Evolutionary conservation across 37 sponge, comb jelly and placozoan species (phyloP).

Genomic region (Haliclona indistincta): DNA sequence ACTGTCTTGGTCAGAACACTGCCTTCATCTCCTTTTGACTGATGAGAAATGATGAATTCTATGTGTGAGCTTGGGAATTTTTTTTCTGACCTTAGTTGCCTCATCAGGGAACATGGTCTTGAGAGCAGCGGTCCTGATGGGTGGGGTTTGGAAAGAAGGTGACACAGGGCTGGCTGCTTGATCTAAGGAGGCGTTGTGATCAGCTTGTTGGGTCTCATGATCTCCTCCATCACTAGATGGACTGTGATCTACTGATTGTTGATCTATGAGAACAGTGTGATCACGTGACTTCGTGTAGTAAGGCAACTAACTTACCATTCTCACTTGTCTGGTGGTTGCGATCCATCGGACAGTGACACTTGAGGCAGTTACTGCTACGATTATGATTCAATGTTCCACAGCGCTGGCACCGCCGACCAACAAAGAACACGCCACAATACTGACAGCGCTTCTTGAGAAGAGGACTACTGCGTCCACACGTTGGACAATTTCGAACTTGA

Average conservation of each 20-base stretch:
- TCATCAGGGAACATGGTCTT: slow-evolving; percentile 59
- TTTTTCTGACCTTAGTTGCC: background rate
- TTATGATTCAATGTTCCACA: slow-evolving; percentile 64
- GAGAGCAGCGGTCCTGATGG: slow-evolving; percentile 62
- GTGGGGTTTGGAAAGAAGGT: slow-evolving; percentile 44
- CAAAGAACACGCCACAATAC: slow-evolving; percentile 43
- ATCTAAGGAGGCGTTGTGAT: too few relatives aligned
- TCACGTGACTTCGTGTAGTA: too few relatives aligned
- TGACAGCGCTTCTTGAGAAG: slow-evolving; percentile 59
- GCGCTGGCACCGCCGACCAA: slow-evolving; percentile 50
- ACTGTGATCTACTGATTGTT: too few relatives aligned
- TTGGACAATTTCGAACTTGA: slow-evolving; percentile 22
- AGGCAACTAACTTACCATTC: background rate
- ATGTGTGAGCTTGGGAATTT: too few relatives aligned
- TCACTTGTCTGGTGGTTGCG: too few relatives aligned
- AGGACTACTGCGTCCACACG: slow-evolving; percentile 46
- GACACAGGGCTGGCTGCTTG: slow-evolving; percentile 11
- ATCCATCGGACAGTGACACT: slow-evolving; percentile 20
- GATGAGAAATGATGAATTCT: too few relatives aligned
- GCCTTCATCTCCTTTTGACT: too few relatives aligned
- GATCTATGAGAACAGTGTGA: too few relatives aligned
- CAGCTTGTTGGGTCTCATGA: too few relatives aligned
- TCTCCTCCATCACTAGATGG: too few relatives aligned
- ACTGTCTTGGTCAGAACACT: slow-evolving; percentile 29
- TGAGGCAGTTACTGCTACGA: slow-evolving; percentile 38